Percentiles rank a stretch among this genome's conserved stretches.
Conservation (phyloP, 2,113 vertebrate species). For the Actinemys pallida region DNA sequence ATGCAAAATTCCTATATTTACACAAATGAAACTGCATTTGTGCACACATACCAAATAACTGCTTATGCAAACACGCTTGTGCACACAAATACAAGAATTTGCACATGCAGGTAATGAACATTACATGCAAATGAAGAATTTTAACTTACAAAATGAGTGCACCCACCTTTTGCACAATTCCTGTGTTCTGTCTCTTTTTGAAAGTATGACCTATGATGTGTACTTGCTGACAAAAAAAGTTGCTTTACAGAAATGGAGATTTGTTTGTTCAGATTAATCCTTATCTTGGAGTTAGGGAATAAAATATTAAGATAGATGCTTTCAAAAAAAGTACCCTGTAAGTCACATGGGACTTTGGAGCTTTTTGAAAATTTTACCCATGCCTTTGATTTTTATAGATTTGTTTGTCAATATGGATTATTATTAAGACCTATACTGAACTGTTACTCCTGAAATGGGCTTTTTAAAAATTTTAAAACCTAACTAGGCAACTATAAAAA, state of each 20-base stretch:
- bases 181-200: not conserved
- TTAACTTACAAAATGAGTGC: not conserved
- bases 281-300: not conserved
- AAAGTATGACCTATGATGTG: not conserved
- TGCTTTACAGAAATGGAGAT: not conserved
- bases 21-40: not conserved
- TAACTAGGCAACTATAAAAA: not conserved
- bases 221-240: not conserved
- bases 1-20: not conserved
- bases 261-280: not conserved
- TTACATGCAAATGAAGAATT: not conserved
- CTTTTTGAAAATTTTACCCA: not conserved
- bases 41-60: not conserved
- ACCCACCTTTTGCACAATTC: not conserved
- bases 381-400: not conserved
- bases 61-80: not conserved
- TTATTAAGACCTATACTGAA: not conserved
- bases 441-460: not conserved
- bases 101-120: not conserved
- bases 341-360: not conserved
- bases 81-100: not conserved
- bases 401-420: not conserved
- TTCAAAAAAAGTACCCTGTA: no score
- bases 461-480: not conserved
- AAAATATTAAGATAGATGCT: not conserved